Evolutionary conservation across 2,888 invertebrate species (phyloP).

Genomic region (Mythimna lalbum): DNA sequence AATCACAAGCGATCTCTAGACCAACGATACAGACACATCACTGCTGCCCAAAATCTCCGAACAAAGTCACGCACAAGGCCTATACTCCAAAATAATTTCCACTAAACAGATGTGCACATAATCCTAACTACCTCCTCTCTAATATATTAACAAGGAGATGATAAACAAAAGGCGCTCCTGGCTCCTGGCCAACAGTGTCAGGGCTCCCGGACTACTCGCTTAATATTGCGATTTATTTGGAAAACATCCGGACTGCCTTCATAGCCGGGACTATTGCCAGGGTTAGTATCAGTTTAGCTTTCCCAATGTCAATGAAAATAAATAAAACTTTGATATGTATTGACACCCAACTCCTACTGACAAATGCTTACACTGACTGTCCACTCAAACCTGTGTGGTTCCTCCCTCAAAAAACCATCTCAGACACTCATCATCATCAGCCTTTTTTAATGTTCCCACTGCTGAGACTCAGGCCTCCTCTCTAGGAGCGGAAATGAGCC

Average conservation of each 20-base stretch:
- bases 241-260: constrained; percentile 52
- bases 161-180: constrained; percentile 63
- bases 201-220: constrained; percentile 46
- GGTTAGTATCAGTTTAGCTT: constrained; percentile 4
- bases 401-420: no score
- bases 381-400: no score
- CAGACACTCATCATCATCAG: no score
- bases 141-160: constrained; percentile 38
- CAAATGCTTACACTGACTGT: background rate
- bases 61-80: background rate
- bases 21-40: background rate
- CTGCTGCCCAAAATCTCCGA: background rate
- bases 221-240: constrained; percentile 45
- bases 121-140: constrained; percentile 44
- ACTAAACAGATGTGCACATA: constrained; percentile 44
- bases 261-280: constrained; percentile 37
- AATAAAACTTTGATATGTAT: background rate
- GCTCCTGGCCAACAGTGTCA: constrained; percentile 72
- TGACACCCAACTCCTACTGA: background rate
- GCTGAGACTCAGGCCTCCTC: no score
- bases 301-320: constrained; percentile 24
- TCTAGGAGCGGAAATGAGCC: no score
- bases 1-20: background rate
- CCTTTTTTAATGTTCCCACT: no score
- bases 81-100: constrained; percentile 1